Evolutionary conservation across 2,888 invertebrate genomes (phyloP), one percentile per base, ranked within the genome.

Genomic region (Amphiduros pacificus): DNA sequence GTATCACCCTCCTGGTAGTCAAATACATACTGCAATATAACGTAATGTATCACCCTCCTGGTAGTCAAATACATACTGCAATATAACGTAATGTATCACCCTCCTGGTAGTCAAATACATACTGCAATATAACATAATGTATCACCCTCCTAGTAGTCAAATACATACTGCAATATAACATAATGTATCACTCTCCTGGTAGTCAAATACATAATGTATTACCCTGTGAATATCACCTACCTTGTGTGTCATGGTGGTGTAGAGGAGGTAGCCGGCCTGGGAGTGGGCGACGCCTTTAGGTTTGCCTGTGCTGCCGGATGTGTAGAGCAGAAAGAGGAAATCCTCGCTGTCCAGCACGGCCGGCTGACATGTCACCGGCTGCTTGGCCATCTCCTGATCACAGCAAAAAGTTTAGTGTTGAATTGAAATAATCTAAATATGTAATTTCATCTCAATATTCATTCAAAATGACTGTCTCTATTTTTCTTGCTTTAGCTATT

Each of bases 81-180:
- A 85, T 80, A 77, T 85, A 86, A 2, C 83, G 84, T 73, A 83
- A 86, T 32, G 78, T 74, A 66, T 85, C 85, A 0, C 77, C 80
- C 4, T 65, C 69, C 2, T 75, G 67, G 72, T 78, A 84, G 73
- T 85, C 82, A 73, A 85, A 86, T 14, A 80, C 83, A 67, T 80
- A 74, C 84, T 85, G 72, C 27, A 68, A 66, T 22, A 28, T 57
- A 52, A 22, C 5, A 4, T 11, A 6, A 44, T 44, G 5, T n/a
- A 9, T 5, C 6, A n/a, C 5, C n/a, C n/a, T n/a, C n/a, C n/a
- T n/a, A n/a, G n/a, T n/a, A n/a, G n/a, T n/a, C n/a, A n/a, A n/a
- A n/a, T n/a, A n/a, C n/a, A n/a, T n/a, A n/a, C 86, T 11, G 85
- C 86, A 51, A 85, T 80, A 77, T 85, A 86, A 2, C 83, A 84